Conservation (phyloP, 1,140 invertebrate genomes). For the Drosophila ananassae region DNA sequence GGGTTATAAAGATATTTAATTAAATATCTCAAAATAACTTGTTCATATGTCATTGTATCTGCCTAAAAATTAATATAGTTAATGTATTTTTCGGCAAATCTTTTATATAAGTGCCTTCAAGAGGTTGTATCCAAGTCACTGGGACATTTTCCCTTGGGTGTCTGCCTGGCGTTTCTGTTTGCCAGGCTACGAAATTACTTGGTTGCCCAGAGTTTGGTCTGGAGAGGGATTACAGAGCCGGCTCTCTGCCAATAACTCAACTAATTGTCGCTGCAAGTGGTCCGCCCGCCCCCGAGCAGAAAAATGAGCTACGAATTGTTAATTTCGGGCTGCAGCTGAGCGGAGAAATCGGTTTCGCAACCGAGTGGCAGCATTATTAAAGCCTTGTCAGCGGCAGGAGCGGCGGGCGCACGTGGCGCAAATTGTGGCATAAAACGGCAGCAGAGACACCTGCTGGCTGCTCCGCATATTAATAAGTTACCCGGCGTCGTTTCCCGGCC, state of each 20-base stretch:
- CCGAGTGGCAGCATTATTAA: slow-evolving; percentile 49
- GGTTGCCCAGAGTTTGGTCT: background rate
- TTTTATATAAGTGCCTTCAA: too few species aligned
- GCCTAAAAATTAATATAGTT: too few species aligned
- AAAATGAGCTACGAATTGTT: slow-evolving; percentile 55
- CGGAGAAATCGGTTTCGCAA: slow-evolving; percentile 35
- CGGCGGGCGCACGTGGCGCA: slow-evolving; percentile 44
- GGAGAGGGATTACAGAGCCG: slow-evolving; percentile 2
- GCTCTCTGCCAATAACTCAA: slow-evolving; percentile 45
- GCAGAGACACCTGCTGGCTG: slow-evolving; percentile 74
- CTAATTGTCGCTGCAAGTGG: slow-evolving; percentile 49
- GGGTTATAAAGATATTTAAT: too few species aligned
- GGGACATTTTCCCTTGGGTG: slow-evolving; percentile 6
- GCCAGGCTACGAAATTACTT: slow-evolving; percentile 30
- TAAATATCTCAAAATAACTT: too few species aligned
- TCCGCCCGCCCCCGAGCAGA: slow-evolving; percentile 27
- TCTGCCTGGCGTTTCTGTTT: slow-evolving; percentile 10
- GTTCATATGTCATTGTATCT: too few species aligned
- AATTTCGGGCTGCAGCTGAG: slow-evolving; percentile 47
- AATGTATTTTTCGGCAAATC: too few species aligned
- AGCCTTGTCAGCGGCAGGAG: slow-evolving; percentile 40
- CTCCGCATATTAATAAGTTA: slow-evolving; percentile 76
- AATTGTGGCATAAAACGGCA: slow-evolving; percentile 77
- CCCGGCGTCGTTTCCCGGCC: slow-evolving; percentile 38
- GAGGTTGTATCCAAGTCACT: background rate